Percentiles rank a stretch among this genome's conserved stretches.
Conservation (phyloP, 2,888 invertebrate genomes). For the Hermaeophaga mercurialis region DNA sequence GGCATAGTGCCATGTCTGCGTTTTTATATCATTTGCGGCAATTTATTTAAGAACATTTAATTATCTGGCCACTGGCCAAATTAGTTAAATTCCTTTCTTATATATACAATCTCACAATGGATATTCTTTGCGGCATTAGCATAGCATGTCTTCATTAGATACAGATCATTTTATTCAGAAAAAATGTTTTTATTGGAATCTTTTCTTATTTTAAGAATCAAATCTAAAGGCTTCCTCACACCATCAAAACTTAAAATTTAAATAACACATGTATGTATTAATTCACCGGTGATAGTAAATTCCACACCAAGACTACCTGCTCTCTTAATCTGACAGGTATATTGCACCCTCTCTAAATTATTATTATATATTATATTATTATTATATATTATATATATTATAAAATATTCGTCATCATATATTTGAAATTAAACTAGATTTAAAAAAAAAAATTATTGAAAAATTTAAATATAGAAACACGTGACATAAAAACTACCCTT, state of each 20-base stretch:
- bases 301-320: no score
- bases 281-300: no score
- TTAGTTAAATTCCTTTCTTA: slow-evolving; percentile 47
- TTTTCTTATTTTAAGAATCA: not conserved
- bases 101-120: slow-evolving; percentile 36
- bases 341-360: no score
- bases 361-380: no score
- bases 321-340: no score
- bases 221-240: not conserved
- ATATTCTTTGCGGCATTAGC: slow-evolving; percentile 29
- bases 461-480: no score
- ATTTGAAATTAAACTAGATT: no score
- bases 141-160: slow-evolving; percentile 29
- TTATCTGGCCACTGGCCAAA: slow-evolving; percentile 50
- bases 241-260: not conserved
- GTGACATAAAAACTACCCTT: no score
- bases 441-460: no score
- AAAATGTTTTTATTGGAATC: not conserved
- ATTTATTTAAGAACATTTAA: slow-evolving; percentile 53
- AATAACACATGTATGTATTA: no score
- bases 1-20: slow-evolving; percentile 39
- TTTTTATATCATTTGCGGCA: slow-evolving; percentile 50
- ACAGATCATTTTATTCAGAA: slow-evolving; percentile 12
- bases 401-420: no score
- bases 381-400: no score